These are phyloP conservation scores for Adelphocoris suturalis DNA, from an alignment of 2,888 invertebrate genomes.

Conservation along the genomic window DNA sequence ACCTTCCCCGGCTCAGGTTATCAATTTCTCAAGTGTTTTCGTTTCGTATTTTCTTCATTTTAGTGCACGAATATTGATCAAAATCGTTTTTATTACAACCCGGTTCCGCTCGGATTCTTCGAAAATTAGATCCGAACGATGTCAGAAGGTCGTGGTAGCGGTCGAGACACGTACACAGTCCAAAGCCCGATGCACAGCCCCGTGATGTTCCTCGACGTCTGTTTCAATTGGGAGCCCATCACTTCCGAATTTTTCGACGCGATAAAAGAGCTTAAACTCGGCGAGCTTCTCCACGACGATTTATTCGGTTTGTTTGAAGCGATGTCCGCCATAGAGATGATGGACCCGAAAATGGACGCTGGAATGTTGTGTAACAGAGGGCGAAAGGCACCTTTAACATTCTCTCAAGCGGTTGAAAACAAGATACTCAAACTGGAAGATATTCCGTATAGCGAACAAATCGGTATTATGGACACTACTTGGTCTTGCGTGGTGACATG, in stretches of 20 bases:
- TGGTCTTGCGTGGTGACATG: conserved; percentile 97
- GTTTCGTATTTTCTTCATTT: neutral
- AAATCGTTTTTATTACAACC: neutral
- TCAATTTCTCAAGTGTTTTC: neutral
- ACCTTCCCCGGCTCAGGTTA: conserved; percentile 17
- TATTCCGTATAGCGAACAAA: conserved; percentile 88
- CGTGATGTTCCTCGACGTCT: conserved; percentile 60
- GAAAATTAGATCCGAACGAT: neutral
- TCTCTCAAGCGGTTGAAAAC: conserved; percentile 91
- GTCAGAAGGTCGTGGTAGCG: conserved; percentile 40
- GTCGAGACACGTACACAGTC: conserved; percentile 55
- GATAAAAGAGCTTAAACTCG: conserved; percentile 87
- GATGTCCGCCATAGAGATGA: conserved; percentile 99
- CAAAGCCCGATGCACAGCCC: conserved; percentile 65
- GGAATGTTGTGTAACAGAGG: conserved; percentile 97
- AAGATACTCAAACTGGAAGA: conserved; percentile 88
- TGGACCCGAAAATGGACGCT: conserved; percentile 99
- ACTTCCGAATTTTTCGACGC: conserved; percentile 73
- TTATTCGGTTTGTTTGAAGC: conserved; percentile 96
- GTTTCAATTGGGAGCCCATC: conserved; percentile 72
- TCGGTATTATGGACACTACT: conserved; percentile 96
- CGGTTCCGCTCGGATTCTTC: neutral
- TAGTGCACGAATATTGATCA: neutral
- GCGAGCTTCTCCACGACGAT: conserved; percentile 95
- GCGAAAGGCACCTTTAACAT: conserved; percentile 89